Base-by-base conservation (phyloP, 2,888 invertebrate species). In the Tetropium fuscum region DNA sequence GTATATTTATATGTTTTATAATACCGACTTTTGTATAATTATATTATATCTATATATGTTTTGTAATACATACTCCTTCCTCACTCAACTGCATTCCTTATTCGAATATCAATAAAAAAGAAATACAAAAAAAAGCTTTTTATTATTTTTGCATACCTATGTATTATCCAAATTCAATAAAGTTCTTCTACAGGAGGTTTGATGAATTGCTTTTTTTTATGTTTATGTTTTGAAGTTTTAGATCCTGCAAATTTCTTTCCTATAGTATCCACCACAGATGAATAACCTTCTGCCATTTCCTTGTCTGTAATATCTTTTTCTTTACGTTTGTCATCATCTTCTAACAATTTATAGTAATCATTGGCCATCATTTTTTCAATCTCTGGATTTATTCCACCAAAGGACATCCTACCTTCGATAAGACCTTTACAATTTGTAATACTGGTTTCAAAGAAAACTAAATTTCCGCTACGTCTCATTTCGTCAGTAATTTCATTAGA, bases 381-480 rank as follows among this genome's bases (percentile, higher is more conserved):
- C 77, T 94, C 94, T 18, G 94, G 93, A 82, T 98, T 97, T 90
- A 94, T 94, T 6, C 97, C 97, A 71, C 92, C 90, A 79, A 90
- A 98, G 53, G 97, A 97, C 67, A 95, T 83, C 65, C 97, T 86
- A 1, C 97, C 97, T 71, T 93, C 93, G 11, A 89, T 83, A 27
- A 97, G 83, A 67, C 90, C 87, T 77, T 93, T 93, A 76, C 94
- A 93, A 66, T 88, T 87, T 13, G 87, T 84, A 76, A 88, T 93
- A 78, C 94, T 94, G 0, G 90, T 86, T 77, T 93, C 92, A 15
- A 89, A 82, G 59, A 93, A 87, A 66, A 86, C 91, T 59, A 88
- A 86, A 10, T 86, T 83, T 5, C 84, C 84, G 66, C 87, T 88
- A 66, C 85, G 84, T 62, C 87, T 84, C 90, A 93, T 91, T 78